Evolutionary conservation across 53 echinoderm and acorn worm species (phyloP).

Genomic region (Zoroaster sp.): DNA sequence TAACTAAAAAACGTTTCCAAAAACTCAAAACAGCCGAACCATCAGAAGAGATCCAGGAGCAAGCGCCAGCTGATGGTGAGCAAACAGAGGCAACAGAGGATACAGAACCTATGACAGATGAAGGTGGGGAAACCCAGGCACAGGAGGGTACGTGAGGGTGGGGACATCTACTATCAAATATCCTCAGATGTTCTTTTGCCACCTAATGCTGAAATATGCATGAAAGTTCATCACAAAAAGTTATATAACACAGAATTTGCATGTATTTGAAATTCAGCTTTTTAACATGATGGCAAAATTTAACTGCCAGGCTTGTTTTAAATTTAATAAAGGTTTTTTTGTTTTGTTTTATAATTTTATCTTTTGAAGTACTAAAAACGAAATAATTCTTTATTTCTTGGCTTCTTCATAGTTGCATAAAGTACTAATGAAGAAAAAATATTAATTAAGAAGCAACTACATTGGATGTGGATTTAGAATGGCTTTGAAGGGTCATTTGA

Average conservation of each 20-base stretch:
- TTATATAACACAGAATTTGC: background rate
- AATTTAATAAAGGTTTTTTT: background rate
- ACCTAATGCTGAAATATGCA: background rate
- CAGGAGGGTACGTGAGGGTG: conserved; percentile 66
- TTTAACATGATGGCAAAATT: no score
- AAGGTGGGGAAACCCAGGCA: conserved; percentile 55
- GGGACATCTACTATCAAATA: background rate
- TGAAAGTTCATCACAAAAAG: background rate
- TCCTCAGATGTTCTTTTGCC: background rate
- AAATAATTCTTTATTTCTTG: no score
- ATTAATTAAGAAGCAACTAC: background rate
- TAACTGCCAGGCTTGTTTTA: no score
- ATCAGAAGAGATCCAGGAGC: background rate
- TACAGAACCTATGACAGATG: conserved; percentile 50
- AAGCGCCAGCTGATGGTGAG: conserved; percentile 13
- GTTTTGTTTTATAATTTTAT: background rate
- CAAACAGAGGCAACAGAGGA: background rate
- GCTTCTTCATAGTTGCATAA: background rate
- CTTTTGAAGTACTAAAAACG: no score
- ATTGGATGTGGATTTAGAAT: background rate
- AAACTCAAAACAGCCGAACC: conserved; percentile 21
- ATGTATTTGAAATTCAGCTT: no score
- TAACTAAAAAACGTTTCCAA: no score
- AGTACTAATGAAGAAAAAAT: background rate
- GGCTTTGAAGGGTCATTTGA: no score